A percentile compares a stretch with the other conserved stretches of the same genome.
These are phyloP conservation scores for Catalaphyllia jardinei DNA, from an alignment of 64 coral and sea anemone species.

Conservation along the genomic window DNA sequence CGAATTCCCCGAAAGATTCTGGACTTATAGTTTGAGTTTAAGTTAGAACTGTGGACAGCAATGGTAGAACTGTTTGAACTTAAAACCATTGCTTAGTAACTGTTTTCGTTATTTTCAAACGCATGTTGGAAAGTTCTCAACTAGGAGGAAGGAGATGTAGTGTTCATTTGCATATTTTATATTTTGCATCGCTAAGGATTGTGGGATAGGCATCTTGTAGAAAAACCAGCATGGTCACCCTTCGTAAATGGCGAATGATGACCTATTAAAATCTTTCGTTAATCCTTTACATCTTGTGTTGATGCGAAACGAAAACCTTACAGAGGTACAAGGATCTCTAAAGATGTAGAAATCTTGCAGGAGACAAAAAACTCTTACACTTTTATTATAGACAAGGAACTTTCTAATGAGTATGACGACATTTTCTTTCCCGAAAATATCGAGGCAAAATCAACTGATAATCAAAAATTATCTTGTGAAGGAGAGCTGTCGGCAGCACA, in stretches of 20 bases:
- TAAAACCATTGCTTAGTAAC: background rate
- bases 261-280: too few relatives aligned
- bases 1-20: background rate
- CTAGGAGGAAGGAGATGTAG: conserved; percentile 14
- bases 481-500: background rate
- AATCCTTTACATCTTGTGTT: too few relatives aligned
- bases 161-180: background rate
- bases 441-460: background rate
- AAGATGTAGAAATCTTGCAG: too few relatives aligned
- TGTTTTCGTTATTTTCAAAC: background rate
- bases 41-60: background rate
- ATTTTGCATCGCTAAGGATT: too few relatives aligned
- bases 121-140: background rate
- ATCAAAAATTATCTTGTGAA: conserved; percentile 5
- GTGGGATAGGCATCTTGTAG: too few relatives aligned
- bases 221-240: too few relatives aligned
- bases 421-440: background rate
- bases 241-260: too few relatives aligned
- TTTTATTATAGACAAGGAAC: too few relatives aligned
- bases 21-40: background rate
- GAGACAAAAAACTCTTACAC: too few relatives aligned
- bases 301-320: too few relatives aligned
- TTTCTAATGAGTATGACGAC: background rate
- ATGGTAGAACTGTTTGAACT: background rate
- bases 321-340: too few relatives aligned